phyloP scores from a whole-genome alignment of 2,888 invertebrate species.

The Dryococelus australis region DNA sequence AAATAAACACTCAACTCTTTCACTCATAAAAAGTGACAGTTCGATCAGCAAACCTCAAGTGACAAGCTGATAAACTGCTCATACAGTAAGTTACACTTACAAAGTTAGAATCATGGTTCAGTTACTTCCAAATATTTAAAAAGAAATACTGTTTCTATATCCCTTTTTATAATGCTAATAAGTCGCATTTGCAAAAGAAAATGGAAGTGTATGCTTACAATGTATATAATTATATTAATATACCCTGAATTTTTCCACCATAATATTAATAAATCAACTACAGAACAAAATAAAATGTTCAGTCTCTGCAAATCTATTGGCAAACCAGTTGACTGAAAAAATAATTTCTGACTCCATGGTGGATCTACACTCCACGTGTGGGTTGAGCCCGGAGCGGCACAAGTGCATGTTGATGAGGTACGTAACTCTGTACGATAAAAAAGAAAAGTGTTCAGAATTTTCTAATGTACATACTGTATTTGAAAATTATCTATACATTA shows the following conservation, averaged over 20 bases:
- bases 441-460: slow-evolving; percentile 43
- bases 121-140: not conserved
- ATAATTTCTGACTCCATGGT: not conserved
- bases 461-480: slow-evolving; percentile 44
- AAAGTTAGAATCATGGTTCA: not conserved
- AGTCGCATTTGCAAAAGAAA: not conserved
- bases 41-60: not conserved
- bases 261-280: not conserved
- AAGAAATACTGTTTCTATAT: not conserved
- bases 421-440: slow-evolving; percentile 24
- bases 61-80: not conserved
- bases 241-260: not conserved
- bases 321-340: not conserved
- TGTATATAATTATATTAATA: not conserved
- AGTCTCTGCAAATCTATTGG: not conserved
- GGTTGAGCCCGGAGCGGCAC: not conserved
- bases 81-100: not conserved
- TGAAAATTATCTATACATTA: slow-evolving; percentile 29
- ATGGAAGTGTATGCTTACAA: not conserved
- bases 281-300: not conserved
- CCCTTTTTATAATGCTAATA: slow-evolving; percentile 1
- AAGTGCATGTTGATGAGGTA: slow-evolving; percentile 16
- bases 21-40: not conserved
- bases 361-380: not conserved
- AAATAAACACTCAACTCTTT: not conserved